Conservation (phyloP, 2,888 invertebrate genomes). For the Matsumyia berberina region DNA sequence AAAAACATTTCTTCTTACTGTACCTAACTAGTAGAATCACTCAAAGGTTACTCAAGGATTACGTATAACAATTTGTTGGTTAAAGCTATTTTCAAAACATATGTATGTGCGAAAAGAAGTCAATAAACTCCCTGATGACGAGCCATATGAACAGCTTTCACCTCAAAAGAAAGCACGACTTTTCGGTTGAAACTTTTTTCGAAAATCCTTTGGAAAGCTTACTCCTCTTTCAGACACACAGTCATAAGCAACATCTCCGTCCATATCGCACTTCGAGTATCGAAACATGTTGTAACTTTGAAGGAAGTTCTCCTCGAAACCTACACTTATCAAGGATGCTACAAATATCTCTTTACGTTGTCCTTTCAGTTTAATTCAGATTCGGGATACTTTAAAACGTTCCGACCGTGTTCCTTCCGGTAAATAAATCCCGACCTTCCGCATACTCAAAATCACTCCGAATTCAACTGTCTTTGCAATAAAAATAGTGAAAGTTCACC, state of each 20-base stretch:
- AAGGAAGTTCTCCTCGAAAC: not conserved
- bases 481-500: not conserved
- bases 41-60: too few relatives aligned
- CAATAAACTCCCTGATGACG: not conserved
- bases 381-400: constrained; percentile 62
- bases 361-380: constrained; percentile 68
- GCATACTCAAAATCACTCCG: too few relatives aligned
- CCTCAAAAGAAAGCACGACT: not conserved
- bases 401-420: constrained; percentile 25
- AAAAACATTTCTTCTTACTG: too few relatives aligned
- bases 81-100: too few relatives aligned
- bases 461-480: not conserved
- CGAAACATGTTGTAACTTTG: constrained; percentile 29
- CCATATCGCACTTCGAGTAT: constrained; percentile 29
- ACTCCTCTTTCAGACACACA: too few relatives aligned
- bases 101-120: too few relatives aligned
- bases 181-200: not conserved
- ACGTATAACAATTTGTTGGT: too few relatives aligned
- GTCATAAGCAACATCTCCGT: constrained; percentile 5
- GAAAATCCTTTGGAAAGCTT: not conserved
- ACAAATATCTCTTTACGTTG: constrained; percentile 45
- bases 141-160: not conserved
- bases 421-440: constrained; percentile 6
- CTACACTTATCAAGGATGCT: constrained; percentile 54
- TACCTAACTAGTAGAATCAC: too few relatives aligned